Evolutionary conservation across 2,797 vertebrate species (phyloP).

Genomic region (Trachops cirrhosus): DNA sequence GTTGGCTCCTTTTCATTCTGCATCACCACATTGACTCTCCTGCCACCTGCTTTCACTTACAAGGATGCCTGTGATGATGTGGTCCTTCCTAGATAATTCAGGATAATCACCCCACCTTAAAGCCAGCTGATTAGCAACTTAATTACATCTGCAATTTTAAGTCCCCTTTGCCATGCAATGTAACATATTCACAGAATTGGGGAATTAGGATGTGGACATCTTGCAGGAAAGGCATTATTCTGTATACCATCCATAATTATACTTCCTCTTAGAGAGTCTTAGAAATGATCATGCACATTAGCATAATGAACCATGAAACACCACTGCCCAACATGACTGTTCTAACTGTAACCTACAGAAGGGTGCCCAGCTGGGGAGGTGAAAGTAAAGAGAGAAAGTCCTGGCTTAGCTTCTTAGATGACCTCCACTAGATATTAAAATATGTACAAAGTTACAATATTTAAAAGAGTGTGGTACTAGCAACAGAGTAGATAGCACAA

Average conservation of each 20-base stretch:
- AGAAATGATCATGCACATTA: background rate
- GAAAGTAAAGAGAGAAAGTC: background rate
- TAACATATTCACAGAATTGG: background rate
- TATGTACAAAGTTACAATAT: background rate
- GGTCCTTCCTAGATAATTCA: background rate
- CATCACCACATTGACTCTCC: background rate
- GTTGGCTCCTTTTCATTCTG: background rate
- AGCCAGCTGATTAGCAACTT: background rate
- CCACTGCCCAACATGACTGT: background rate
- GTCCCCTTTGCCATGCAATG: background rate
- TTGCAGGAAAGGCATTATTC: background rate
- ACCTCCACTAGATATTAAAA: background rate
- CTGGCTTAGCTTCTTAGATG: background rate
- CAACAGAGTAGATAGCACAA: background rate
- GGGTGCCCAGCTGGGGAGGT: background rate
- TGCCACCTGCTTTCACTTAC: background rate
- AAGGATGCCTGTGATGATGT: background rate
- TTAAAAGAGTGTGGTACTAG: background rate
- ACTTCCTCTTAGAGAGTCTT: background rate
- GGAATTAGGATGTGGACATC: background rate
- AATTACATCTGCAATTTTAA: background rate
- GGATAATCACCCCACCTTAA: background rate
- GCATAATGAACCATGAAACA: background rate
- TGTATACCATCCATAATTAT: background rate
- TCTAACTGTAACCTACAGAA: background rate